Percentiles rank a stretch among this genome's conserved stretches.
Evolutionary conservation across 2,113 vertebrate species (phyloP).

Genomic region (Sterrhoptilus dennistouni): DNA sequence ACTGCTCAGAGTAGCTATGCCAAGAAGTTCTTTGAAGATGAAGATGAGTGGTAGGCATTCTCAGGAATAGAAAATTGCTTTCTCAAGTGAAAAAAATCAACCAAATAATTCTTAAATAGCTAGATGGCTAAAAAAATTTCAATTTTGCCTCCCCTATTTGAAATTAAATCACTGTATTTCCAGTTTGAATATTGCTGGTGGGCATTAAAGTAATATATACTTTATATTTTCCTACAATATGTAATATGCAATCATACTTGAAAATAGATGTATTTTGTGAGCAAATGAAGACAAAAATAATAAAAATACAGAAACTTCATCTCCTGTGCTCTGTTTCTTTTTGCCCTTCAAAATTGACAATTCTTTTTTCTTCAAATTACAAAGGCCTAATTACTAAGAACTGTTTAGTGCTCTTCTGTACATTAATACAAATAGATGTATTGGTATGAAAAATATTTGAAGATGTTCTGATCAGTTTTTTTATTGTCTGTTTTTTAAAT

Average conservation of each 20-base stretch:
- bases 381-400: neutral
- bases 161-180: neutral
- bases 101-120: neutral
- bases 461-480: neutral
- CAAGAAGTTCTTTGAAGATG: constrained; percentile 54
- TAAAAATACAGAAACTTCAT: neutral
- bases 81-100: neutral
- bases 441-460: neutral
- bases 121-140: neutral
- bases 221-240: neutral
- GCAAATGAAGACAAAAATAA: neutral
- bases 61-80: constrained; percentile 27
- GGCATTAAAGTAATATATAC: neutral
- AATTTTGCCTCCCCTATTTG: neutral
- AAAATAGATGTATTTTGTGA: neutral
- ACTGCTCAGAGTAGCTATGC: constrained; percentile 17
- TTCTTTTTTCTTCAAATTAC: neutral
- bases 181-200: neutral
- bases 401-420: neutral
- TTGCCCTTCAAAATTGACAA: neutral
- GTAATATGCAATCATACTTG: neutral
- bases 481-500: neutral
- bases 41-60: constrained; percentile 33
- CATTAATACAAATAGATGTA: neutral
- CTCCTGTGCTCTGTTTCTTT: neutral